These are phyloP conservation scores for Baccha elongata DNA, from an alignment of 2,888 invertebrate genomes.

Conservation along the genomic window DNA sequence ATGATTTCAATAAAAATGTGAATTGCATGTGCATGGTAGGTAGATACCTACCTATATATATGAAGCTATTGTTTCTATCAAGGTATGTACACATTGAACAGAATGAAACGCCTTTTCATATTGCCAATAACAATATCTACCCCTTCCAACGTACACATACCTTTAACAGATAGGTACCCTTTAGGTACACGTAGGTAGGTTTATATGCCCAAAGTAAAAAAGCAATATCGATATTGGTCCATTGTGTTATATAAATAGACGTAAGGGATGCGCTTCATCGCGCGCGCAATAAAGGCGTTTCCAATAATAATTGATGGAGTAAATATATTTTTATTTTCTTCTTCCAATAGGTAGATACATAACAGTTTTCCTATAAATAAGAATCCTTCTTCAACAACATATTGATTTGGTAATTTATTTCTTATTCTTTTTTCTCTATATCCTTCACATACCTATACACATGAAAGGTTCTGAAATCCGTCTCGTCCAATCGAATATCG, in stretches of 20 bases:
- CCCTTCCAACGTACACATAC: conserved; percentile 8
- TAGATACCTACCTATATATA: not conserved
- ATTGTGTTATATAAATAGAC: conserved; percentile 52
- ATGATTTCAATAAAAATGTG: not conserved
- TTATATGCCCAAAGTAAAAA: conserved; percentile 44
- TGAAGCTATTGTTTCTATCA: not conserved
- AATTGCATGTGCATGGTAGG: conserved; percentile 1
- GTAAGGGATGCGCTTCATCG: conserved; percentile 73
- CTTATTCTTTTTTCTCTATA: conserved; percentile 38
- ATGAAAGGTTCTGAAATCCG: conserved; percentile 64
- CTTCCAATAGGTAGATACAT: conserved; percentile 1
- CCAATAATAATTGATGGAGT: conserved; percentile 74
- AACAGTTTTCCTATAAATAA: conserved; percentile 12
- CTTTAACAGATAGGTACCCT: not conserved
- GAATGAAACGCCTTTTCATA: conserved; percentile 25
- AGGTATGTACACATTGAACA: not conserved
- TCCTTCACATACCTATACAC: conserved; percentile 27
- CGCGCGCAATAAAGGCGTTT: conserved; percentile 75
- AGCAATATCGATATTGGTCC: conserved; percentile 73
- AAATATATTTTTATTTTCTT: conserved; percentile 39
- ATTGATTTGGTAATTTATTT: conserved; percentile 70
- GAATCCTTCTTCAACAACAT: conserved; percentile 53
- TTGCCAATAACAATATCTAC: not conserved
- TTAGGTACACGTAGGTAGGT: not conserved
- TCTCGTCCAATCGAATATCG: conserved; percentile 74